phyloP scores from a whole-genome alignment of 2,888 invertebrate genomes.

The Nowickia ferox region DNA sequence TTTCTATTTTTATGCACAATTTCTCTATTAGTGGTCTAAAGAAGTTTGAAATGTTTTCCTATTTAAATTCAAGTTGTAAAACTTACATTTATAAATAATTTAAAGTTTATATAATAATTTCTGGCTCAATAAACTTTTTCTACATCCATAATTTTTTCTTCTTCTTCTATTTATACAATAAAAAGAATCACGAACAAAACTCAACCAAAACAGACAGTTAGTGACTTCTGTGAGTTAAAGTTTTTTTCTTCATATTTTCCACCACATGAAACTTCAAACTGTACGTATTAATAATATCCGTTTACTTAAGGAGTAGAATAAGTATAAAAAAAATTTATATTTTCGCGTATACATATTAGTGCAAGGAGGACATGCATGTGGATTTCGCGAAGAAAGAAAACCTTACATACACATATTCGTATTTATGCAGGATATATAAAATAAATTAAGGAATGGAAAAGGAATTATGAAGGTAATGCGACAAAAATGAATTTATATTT shows the following conservation, averaged over 20 bases:
- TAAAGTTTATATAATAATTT: slow-evolving; percentile 55
- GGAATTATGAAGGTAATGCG: slow-evolving; percentile 80
- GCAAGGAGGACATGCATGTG: slow-evolving; percentile 67
- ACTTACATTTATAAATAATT: slow-evolving; percentile 48
- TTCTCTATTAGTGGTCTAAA: not conserved
- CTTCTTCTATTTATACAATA: not conserved
- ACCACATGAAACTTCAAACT: slow-evolving; percentile 72
- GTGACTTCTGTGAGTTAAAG: slow-evolving; percentile 24
- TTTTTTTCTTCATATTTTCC: slow-evolving; percentile 20
- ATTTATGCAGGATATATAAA: slow-evolving; percentile 75
- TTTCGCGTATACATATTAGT: slow-evolving; percentile 33
- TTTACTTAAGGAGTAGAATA: slow-evolving; percentile 68
- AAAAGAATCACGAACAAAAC: slow-evolving; percentile 35
- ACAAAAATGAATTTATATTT: slow-evolving; percentile 78
- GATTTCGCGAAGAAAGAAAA: slow-evolving; percentile 36
- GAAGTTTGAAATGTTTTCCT: not conserved
- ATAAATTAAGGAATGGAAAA: slow-evolving; percentile 78
- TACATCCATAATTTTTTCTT: slow-evolving; percentile 14
- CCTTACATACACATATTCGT: not conserved
- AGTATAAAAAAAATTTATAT: slow-evolving; percentile 6
- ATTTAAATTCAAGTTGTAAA: slow-evolving; percentile 1
- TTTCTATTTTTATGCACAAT: too few relatives aligned
- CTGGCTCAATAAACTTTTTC: slow-evolving; percentile 70
- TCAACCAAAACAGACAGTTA: slow-evolving; percentile 59
- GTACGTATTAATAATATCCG: slow-evolving; percentile 82